phyloP scores from a whole-genome alignment of 2,797 vertebrate genomes.

The Macrochelys suwanniensis region DNA sequence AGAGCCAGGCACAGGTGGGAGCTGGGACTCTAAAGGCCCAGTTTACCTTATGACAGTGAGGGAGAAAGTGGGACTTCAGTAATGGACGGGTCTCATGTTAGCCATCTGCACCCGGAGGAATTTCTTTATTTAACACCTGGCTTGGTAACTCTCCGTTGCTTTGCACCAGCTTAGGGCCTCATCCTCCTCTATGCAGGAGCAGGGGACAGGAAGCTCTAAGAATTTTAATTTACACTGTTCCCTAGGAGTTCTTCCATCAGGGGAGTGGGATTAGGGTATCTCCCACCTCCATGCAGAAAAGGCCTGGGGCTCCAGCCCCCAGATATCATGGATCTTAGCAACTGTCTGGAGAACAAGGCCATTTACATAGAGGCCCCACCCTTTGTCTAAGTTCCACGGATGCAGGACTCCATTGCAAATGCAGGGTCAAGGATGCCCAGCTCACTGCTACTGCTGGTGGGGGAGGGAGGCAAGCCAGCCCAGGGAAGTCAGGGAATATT shows the following conservation, averaged over 20 bases:
- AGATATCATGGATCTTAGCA: not conserved
- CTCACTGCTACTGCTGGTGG: not conserved
- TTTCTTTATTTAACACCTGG: not conserved
- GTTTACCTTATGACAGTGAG: not conserved
- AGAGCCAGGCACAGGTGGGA: too few relatives aligned
- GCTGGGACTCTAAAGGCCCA: not conserved
- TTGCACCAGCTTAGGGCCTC: not conserved
- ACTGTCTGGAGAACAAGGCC: not conserved
- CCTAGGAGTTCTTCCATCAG: not conserved
- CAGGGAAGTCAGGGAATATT: too few relatives aligned
- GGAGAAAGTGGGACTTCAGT: not conserved
- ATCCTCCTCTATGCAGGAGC: not conserved
- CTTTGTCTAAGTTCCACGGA: too few relatives aligned
- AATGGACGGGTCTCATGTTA: not conserved
- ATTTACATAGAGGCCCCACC: not conserved
- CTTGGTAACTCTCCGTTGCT: not conserved
- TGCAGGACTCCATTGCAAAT: not conserved
- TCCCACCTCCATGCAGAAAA: not conserved
- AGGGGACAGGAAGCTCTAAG: not conserved
- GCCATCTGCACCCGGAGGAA: not conserved
- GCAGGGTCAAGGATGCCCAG: not conserved
- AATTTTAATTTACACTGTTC: not conserved
- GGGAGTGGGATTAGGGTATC: not conserved
- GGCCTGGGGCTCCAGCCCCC: too few relatives aligned
- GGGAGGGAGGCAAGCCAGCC: not conserved